Evolutionary conservation across 1,140 invertebrate genomes (phyloP), one percentile per base, ranked within the genome.

Genomic region (Cydia amplana): DNA sequence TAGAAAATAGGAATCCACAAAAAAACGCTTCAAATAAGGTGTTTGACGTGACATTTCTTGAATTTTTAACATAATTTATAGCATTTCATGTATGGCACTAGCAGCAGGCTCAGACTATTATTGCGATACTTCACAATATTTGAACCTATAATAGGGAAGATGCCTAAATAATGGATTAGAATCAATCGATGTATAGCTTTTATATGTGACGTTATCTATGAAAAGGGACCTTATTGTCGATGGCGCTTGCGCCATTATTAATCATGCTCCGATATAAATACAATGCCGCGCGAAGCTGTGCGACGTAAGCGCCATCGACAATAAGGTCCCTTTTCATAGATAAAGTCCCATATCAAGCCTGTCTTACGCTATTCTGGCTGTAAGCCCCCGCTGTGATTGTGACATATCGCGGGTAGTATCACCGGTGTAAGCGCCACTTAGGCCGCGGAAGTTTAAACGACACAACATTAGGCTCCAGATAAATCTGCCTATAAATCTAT

Each of bases 391-490:
- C 55, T 60, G 6, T 60, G 20, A 60, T 23, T 60, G 55, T 60
- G 55, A 60, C 55, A 23, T 60, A 60, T 60, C 55, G 55, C 55
- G 9, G 20, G 55, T n/a, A 55, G 51, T 60, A 23, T 60, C 55
- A 23, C 10, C n/a, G 20, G 18, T 9, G 7, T 23, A 60, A 60
- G 18, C 55, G 55, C 20, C 55, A 60, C 55, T 60, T 60, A 60
- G 55, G 20, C 18, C 55, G 55, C 55, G 55, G 55, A 60, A 60
- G 55, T 23, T 60, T 60, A 60, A 60, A 60, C 55, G 55, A 60
- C 55, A 60, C 20, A 60, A 60, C 55, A 60, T 60, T 60, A 60
- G 55, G 55, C 10, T 60, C 55, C 20, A 23, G 55, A 60, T 60
- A 60, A 60, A 60, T n/a, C 55, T 60, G 55, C 55, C 55, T 23